Percentiles rank a stretch among this genome's conserved stretches.
Evolutionary conservation across 2,888 invertebrate species (phyloP).

Genomic region (Polyploca ridens): DNA sequence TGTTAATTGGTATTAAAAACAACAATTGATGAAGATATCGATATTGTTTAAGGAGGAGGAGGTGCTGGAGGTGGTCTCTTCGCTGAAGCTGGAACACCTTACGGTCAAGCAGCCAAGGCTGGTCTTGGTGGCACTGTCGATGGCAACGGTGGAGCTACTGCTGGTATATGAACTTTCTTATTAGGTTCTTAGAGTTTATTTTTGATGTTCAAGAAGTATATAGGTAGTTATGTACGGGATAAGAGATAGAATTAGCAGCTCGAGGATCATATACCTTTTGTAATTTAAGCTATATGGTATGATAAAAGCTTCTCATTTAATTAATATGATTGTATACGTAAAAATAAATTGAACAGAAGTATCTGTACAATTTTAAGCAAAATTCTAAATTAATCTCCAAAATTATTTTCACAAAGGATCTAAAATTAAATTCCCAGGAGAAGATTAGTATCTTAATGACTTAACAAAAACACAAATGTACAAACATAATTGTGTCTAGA

Average conservation of each 20-base stretch:
- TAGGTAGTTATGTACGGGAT: too few species aligned
- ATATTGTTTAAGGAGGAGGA: conserved; percentile 40
- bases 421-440: background rate
- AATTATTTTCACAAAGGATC: background rate
- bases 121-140: conserved; percentile 87
- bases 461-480: background rate
- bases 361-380: background rate
- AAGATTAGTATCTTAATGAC: background rate
- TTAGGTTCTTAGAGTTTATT: background rate
- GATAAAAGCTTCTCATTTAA: too few species aligned
- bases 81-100: conserved; percentile 90
- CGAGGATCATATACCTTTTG: too few species aligned
- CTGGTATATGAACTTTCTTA: conserved; percentile 51
- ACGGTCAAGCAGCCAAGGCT: conserved; percentile 87
- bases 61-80: conserved; percentile 86
- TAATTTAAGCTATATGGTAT: too few species aligned
- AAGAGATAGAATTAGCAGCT: too few species aligned
- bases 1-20: too few species aligned
- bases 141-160: conserved; percentile 67
- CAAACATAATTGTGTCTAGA: background rate
- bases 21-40: background rate
- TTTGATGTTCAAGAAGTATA: background rate
- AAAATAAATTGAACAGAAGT: background rate
- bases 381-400: background rate
- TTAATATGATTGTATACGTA: too few species aligned